A percentile compares a stretch with the other conserved stretches of the same genome.
Evolutionary conservation across 2,888 invertebrate species (phyloP).

Genomic region (Hemistola chrysoprasaria): DNA sequence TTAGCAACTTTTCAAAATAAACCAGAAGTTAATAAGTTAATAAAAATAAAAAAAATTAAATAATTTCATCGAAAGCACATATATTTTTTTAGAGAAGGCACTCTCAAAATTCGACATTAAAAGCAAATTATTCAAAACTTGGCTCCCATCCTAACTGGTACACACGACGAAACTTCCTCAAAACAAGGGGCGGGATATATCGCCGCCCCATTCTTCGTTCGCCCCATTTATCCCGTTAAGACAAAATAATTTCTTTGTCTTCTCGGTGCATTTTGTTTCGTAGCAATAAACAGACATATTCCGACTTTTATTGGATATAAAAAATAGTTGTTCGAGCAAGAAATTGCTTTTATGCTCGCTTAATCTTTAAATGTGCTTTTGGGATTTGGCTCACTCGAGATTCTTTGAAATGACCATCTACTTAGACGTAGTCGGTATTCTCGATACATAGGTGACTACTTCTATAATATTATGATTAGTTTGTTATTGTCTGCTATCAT

Average conservation of each 20-base stretch:
- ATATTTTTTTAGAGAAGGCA: too few species aligned
- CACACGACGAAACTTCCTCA: conserved; percentile 40
- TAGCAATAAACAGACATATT: conserved; percentile 15
- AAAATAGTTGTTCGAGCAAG: conserved; percentile 1
- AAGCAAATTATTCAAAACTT: conserved; percentile 23
- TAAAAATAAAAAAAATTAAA: too few species aligned
- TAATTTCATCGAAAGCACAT: too few species aligned
- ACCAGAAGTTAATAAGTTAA: too few species aligned
- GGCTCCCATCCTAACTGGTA: conserved; percentile 37
- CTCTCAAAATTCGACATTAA: too few species aligned
- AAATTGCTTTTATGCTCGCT: conserved; percentile 1
- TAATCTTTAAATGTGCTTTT: not conserved
- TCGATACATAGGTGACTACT: too few species aligned
- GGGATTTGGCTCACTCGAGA: too few species aligned
- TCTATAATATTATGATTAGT: too few species aligned
- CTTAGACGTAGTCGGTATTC: too few species aligned
- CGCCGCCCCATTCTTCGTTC: conserved; percentile 35
- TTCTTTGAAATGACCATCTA: too few species aligned
- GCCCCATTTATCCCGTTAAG: conserved; percentile 62
- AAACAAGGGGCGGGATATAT: conserved; percentile 43
- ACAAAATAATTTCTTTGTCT: conserved; percentile 53
- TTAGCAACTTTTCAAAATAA: too few species aligned
- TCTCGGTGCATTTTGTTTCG: conserved; percentile 28
- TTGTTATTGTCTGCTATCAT: too few species aligned
- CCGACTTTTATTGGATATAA: conserved; percentile 4